These are phyloP conservation scores for Triplophysa dalaica DNA, from an alignment of 2,113 vertebrate genomes.

Conservation along the genomic window DNA sequence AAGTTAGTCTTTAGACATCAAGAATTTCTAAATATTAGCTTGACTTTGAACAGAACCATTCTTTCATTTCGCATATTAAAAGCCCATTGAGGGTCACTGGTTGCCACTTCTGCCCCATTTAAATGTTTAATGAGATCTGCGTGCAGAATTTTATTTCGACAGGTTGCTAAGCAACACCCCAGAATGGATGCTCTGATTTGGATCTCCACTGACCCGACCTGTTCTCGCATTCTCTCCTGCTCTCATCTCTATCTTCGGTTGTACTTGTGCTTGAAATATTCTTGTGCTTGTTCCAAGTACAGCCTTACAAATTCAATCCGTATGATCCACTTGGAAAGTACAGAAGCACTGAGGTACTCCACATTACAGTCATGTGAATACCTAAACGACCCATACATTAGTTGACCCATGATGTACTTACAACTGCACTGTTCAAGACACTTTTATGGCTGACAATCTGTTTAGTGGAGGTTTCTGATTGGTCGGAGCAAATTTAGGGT, in stretches of 20 bases:
- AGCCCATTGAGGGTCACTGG: slow-evolving; percentile 19
- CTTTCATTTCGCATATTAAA: slow-evolving; percentile 12
- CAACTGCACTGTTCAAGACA: no score
- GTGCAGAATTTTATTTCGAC: slow-evolving; percentile 29
- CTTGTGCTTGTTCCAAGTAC: no score
- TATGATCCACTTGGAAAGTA: no score
- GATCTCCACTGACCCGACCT: slow-evolving; percentile 29
- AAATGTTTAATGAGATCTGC: slow-evolving; percentile 34
- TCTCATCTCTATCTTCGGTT: not conserved
- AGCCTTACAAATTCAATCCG: no score
- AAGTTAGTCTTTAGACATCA: not conserved
- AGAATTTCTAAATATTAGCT: not conserved
- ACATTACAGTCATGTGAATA: no score
- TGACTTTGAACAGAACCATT: not conserved
- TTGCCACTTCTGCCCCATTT: slow-evolving; percentile 36
- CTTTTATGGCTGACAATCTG: no score
- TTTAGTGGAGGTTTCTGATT: no score
- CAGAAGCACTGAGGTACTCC: no score
- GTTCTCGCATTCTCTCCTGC: not conserved
- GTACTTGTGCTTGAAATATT: not conserved
- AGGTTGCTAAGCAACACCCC: slow-evolving; percentile 41
- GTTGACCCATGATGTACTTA: no score
- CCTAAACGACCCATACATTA: no score
- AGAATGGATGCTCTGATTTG: not conserved
- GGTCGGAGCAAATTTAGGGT: not conserved